phyloP scores from a whole-genome alignment of 2,113 vertebrate species.

The Syngnathoides biaculeatus region DNA sequence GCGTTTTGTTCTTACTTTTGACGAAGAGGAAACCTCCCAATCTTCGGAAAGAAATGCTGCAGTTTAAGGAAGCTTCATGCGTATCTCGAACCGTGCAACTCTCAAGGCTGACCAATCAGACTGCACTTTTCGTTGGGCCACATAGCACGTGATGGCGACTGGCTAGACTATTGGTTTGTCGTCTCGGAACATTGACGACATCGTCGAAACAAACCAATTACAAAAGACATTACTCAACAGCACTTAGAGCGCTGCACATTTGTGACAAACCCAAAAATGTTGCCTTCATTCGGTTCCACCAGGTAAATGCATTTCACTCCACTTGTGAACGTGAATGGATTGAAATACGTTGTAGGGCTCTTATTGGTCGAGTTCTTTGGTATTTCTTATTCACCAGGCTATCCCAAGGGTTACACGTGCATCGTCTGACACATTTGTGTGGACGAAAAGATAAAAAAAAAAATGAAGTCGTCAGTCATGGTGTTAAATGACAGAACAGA shows the following conservation, averaged over 20 bases:
- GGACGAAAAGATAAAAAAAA: background rate
- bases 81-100: conserved; percentile 25
- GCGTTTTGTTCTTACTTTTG: conserved; percentile 30
- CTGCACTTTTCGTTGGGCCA: background rate
- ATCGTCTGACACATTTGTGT: no score
- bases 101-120: conserved; percentile 48
- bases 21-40: background rate
- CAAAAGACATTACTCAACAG: background rate
- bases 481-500: no score
- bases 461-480: no score
- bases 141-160: conserved; percentile 16
- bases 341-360: no score
- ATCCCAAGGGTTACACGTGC: no score
- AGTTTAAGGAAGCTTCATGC: background rate
- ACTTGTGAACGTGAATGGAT: no score
- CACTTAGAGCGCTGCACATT: no score
- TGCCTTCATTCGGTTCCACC: no score
- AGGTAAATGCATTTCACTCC: no score
- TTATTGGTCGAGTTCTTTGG: no score
- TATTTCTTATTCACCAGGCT: no score
- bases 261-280: no score
- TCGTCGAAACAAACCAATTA: conserved; percentile 23
- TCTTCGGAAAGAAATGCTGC: background rate
- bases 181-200: conserved; percentile 62
- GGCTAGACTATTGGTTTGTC: conserved; percentile 49